Conservation (phyloP, 2,797 vertebrate species). For the Clarias laeviceps region DNA sequence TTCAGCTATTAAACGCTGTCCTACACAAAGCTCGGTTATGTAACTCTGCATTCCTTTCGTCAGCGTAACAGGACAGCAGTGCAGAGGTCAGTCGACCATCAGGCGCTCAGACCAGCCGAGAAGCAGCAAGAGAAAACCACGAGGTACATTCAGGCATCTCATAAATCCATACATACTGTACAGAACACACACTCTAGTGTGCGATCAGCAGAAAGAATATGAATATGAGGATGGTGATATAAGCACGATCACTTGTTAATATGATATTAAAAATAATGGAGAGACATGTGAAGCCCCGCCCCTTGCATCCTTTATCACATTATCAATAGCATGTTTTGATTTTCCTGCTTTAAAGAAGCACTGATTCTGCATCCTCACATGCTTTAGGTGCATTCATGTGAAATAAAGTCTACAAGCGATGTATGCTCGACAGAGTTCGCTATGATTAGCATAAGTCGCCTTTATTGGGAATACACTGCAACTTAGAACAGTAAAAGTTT, state of each 20-base stretch:
- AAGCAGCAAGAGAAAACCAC: neutral
- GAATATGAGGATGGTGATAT: too few relatives aligned
- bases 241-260: neutral
- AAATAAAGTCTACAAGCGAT: neutral
- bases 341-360: neutral
- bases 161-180: too few relatives aligned
- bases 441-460: neutral
- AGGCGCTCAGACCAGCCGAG: neutral
- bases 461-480: neutral
- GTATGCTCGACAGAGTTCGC: neutral
- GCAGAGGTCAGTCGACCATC: constrained; percentile 21
- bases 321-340: neutral
- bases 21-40: constrained; percentile 51
- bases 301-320: neutral
- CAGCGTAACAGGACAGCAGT: constrained; percentile 6
- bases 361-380: neutral
- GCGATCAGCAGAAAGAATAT: too few relatives aligned
- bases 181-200: too few relatives aligned
- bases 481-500: neutral
- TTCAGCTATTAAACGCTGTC: constrained; percentile 46
- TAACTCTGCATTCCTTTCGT: constrained; percentile 47
- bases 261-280: neutral
- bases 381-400: neutral
- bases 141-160: too few relatives aligned
- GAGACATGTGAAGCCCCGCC: neutral